Base-by-base conservation (phyloP, 1,140 invertebrate genomes). In the Micrasema minimum region DNA sequence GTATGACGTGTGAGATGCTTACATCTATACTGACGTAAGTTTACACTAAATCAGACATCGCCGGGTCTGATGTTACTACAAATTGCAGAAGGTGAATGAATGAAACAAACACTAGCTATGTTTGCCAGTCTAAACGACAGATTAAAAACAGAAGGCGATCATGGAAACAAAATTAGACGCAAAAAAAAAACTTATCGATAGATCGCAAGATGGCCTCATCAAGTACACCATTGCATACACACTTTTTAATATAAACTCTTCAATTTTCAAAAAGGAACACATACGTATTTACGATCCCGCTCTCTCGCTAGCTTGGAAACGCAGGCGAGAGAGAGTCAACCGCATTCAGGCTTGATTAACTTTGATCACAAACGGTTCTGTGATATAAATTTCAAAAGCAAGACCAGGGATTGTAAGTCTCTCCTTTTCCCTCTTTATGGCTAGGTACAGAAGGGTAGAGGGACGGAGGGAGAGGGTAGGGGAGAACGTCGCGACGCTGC, bases 401-500 rank as follows among this genome's bases (percentile, higher is more conserved):
- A 53, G 41, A 61, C 37, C 38, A 20, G 67, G 45, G 43, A 53
- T 53, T 16, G 57, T 53, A 35, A 43, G 61, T 20, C 38, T 65
- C 20, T 71, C 69, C 51, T 45, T 71, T 53, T 71, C 51, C 11
- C 69, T 65, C 68, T 38, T 38, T 6, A 57, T 23, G 62, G 51
- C 31, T 46, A 62, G 68, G 18, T 5, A 20, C 23, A 23, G 20
- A 64, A 64, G 59, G 41, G 66, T 66, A 70, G 66, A 31, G 43
- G 37, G 31, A 16, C 16, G 51, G 35, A 22, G 68, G 20, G 50
- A 35, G 69, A 23, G 37, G 70, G 41, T 46, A 41, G 57, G 67
- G 59, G 57, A 62, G 51, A 31, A 20, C 66, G 70, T 50, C 67
- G 74, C 69, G 65, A 72, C 71, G 71, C 67, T 72, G 45, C 55